phyloP scores from a whole-genome alignment of 2,888 invertebrate genomes.

The Dryobota labecula region DNA sequence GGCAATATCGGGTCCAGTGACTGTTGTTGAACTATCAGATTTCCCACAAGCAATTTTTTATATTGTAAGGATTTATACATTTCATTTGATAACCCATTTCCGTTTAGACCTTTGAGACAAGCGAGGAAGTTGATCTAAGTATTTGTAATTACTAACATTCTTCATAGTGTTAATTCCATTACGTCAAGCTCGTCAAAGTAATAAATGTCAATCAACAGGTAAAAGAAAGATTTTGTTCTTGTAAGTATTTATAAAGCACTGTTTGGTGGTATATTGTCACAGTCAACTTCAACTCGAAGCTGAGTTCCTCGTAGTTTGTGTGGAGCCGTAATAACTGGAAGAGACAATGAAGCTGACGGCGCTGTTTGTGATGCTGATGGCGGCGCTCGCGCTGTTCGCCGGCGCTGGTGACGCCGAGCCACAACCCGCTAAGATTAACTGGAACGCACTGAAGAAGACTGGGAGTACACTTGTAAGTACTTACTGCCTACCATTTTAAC shows the following conservation, averaged over 20 bases:
- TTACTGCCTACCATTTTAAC: too few relatives aligned
- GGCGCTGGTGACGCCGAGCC: constrained; percentile 30
- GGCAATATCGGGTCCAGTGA: neutral
- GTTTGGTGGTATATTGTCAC: too few relatives aligned
- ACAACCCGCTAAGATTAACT: constrained; percentile 11
- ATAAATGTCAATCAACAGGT: neutral
- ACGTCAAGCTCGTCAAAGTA: neutral
- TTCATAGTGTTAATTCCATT: constrained; percentile 3
- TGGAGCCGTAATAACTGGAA: too few relatives aligned
- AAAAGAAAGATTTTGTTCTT: neutral
- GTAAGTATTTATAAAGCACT: too few relatives aligned
- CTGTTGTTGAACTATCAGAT: neutral
- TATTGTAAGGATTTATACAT: neutral
- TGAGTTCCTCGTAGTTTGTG: too few relatives aligned
- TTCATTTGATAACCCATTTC: neutral
- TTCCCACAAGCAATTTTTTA: neutral
- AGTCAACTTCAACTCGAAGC: too few relatives aligned
- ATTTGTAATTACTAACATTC: neutral
- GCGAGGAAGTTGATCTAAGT: neutral
- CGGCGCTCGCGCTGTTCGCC: constrained; percentile 27
- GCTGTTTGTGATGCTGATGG: constrained; percentile 40
- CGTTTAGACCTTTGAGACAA: neutral
- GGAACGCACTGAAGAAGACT: constrained; percentile 68
- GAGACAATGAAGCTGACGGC: constrained; percentile 29
- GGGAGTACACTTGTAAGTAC: constrained; percentile 73